A percentile compares a stretch with the other conserved stretches of the same genome.
Evolutionary conservation across 2,113 vertebrate species (phyloP).

Genomic region (Lepidothrix coronata): DNA sequence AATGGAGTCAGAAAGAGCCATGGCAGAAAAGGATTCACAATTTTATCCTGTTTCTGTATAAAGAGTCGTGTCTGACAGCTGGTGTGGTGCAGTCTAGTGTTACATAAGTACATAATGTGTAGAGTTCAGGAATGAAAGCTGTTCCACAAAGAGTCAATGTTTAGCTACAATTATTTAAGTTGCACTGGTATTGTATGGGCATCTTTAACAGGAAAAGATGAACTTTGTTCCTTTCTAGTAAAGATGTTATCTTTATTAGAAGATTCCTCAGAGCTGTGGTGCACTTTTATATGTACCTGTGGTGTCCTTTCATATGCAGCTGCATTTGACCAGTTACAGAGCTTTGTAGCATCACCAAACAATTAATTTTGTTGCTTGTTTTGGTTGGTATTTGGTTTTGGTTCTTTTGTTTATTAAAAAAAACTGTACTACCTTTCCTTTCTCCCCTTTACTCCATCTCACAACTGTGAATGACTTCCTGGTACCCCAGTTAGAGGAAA

Average conservation of each 20-base stretch:
- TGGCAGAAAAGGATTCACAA: neutral
- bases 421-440: neutral
- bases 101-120: neutral
- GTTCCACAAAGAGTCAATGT: neutral
- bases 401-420: neutral
- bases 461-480: neutral
- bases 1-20: neutral
- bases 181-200: neutral
- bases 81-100: neutral
- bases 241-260: constrained; percentile 1
- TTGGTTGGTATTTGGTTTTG: neutral
- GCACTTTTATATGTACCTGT: neutral
- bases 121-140: neutral
- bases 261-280: neutral
- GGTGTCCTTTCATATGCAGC: neutral
- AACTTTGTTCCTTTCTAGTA: neutral
- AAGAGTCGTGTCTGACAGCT: neutral
- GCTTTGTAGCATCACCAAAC: neutral
- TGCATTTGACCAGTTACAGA: neutral
- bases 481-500: neutral
- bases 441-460: neutral
- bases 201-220: neutral
- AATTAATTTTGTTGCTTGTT: neutral
- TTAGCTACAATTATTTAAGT: neutral
- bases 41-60: neutral